Evolutionary conservation across 1,140 invertebrate genomes (phyloP), one percentile per base, ranked within the genome.

Genomic region (Drosophila nebulosa): DNA sequence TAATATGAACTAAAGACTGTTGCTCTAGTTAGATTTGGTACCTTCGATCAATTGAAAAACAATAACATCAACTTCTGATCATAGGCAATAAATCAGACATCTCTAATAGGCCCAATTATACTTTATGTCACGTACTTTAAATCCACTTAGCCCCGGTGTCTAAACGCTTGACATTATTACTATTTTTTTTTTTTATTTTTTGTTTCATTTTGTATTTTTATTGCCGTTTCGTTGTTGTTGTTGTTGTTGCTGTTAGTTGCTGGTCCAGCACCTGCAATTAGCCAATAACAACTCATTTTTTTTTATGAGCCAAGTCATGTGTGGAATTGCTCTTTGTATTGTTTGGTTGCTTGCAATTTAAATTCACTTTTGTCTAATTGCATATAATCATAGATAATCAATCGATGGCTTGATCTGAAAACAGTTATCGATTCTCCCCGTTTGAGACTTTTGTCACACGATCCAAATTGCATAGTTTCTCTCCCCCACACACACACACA

Each of bases 121-220:
- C 67, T 86, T 78, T 86, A 62, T 86, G 81, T 86, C 81, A 86
- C 81, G 81, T 86, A 86, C 78, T 46, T 86, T 81, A 86, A 86
- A 78, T 78, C 78, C 81, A 86, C 79, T 85, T 85, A 85, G 69
- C 39, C 16, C 65, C 46, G 76, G 76, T 68, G 63, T 77, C 63
- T 75, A 85, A 84, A 79, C 76, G 80, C 61, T 86, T 77, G 24
- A 66, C 64, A 65, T 85, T 72, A 64, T 27, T 63, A 32, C 21
- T 21, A 3, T 42, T 16, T 42, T 21, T 21, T 64, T 42, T 35
- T 16, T 16, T 36, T 10, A n/a, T n/a, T n/a, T 39, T 16, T 39
- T 60, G 35, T 30, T 30, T 30, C 3, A 30, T 4, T 30, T 30
- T 30, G n/a, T 30, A 30, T 69, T 50, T 27, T 21, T 56, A 14